Evolutionary conservation across 2,888 invertebrate genomes (phyloP).

Genomic region (Bursaphelenchus okinawaensis): DNA sequence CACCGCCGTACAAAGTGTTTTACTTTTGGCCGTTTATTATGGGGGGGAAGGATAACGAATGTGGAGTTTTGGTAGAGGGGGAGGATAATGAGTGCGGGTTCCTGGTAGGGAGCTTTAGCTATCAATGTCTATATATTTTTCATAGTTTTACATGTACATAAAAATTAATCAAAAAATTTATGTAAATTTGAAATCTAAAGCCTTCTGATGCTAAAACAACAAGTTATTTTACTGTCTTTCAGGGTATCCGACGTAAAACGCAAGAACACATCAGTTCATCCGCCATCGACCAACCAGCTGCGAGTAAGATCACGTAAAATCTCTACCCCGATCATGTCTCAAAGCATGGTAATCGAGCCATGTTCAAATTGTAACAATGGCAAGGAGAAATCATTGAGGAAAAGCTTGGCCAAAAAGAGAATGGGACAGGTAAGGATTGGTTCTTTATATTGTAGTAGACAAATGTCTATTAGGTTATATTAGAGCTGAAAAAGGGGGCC

Average conservation of each 20-base stretch:
- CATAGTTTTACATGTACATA: no score
- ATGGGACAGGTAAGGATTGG: conserved; percentile 1
- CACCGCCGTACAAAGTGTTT: no score
- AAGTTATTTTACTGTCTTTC: not conserved
- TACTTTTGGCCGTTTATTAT: no score
- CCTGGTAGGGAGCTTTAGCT: no score
- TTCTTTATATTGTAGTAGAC: not conserved
- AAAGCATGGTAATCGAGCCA: not conserved
- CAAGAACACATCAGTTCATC: not conserved
- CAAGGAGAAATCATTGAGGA: conserved; percentile 5
- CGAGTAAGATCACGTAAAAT: not conserved
- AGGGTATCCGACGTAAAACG: conserved; percentile 1
- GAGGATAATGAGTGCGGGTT: no score
- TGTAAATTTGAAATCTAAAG: no score
- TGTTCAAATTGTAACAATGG: not conserved
- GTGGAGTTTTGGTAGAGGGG: no score
- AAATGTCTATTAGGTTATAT: no score
- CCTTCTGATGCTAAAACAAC: no score
- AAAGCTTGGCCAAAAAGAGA: conserved; percentile 10
- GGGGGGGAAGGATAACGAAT: no score
- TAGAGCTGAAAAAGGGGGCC: not conserved
- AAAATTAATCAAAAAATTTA: no score
- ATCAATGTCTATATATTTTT: no score
- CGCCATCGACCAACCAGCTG: not conserved
- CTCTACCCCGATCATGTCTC: conserved; percentile 9